Base-by-base conservation (phyloP, 2,797 vertebrate genomes). In the Coregonus sp. region DNA sequence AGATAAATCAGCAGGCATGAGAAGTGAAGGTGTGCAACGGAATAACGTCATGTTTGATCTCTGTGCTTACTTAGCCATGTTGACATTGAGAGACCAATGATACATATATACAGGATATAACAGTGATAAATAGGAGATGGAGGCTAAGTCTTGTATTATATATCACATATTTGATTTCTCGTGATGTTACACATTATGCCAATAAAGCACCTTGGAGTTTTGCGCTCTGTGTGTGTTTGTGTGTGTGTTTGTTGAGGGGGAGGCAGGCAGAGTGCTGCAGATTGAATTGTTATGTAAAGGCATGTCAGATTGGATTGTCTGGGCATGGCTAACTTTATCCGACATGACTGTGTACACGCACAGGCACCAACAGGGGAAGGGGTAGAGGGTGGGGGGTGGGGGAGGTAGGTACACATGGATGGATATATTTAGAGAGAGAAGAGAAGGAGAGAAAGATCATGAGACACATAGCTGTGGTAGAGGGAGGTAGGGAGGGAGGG, bases 201-300 rank as follows among this genome's bases (percentile, higher is more conserved):
- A 89, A 86, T 86, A 84, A 90, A 81, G 82, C 86, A 90, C 86
- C 85, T 91, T 88, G 82, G 71, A 71, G 37, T 71, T 25, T 6
- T 18, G 20, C 18, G 2, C 47, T 51, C 37, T 68, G 66, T 37
- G 29, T 68, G 66, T 35, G 66, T 16, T 3, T 68, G 31, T 18
- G 66, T 68, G 66, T 68, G 31, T 35, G 65, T 33, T 72, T 16
- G 83, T 76, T 29, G 85, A 85, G 80, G 40, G 80, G 82, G 86
- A 85, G 86, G 83, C 86, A 85, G 87, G 82, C 75, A 67, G 66
- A 20, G 71, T 73, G 69, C 47, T 1, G 81, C 75, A 85, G 86
- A 92, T 90, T 90, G 88, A 89, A 90, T 92, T 90, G 91, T 93
- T 93, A 92, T 88, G 89, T 92, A 93, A 93, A 93, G 85, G 86